Percentiles rank a stretch among this genome's conserved stretches.
These are phyloP conservation scores for Diorhabda carinulata DNA, from an alignment of 1,140 invertebrate genomes.

Conservation along the genomic window DNA sequence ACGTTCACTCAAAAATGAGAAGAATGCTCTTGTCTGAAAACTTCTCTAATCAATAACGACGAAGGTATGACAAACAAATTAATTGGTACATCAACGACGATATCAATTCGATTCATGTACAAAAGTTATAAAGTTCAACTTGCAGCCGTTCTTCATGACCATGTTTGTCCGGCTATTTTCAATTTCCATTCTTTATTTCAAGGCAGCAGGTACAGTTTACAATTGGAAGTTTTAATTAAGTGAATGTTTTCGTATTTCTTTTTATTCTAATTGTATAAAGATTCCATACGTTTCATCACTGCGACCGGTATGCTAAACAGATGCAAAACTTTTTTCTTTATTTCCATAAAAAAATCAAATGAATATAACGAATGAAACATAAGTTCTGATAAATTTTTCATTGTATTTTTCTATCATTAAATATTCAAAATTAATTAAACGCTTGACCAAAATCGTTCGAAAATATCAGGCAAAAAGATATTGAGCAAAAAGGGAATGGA, in stretches of 20 bases:
- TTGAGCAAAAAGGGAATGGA: no score
- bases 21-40: neutral
- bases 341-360: neutral
- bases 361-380: no score
- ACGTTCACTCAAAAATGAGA: neutral
- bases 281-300: slow-evolving; percentile 22
- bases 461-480: no score
- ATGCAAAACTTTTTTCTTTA: neutral
- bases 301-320: neutral
- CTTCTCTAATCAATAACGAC: slow-evolving; percentile 21
- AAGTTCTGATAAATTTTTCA: no score
- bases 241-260: slow-evolving; percentile 22
- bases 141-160: slow-evolving; percentile 22
- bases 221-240: slow-evolving; percentile 27
- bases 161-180: slow-evolving; percentile 32
- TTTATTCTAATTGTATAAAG: slow-evolving; percentile 15
- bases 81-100: slow-evolving; percentile 26
- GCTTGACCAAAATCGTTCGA: no score
- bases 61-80: slow-evolving; percentile 26
- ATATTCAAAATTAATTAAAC: no score
- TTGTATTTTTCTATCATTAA: no score
- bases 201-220: slow-evolving; percentile 17
- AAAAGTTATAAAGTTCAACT: slow-evolving; percentile 28
- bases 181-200: slow-evolving; percentile 26
- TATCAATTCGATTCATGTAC: slow-evolving; percentile 27